phyloP scores from a whole-genome alignment of 2,888 invertebrate species.

The Anorthoa munda region DNA sequence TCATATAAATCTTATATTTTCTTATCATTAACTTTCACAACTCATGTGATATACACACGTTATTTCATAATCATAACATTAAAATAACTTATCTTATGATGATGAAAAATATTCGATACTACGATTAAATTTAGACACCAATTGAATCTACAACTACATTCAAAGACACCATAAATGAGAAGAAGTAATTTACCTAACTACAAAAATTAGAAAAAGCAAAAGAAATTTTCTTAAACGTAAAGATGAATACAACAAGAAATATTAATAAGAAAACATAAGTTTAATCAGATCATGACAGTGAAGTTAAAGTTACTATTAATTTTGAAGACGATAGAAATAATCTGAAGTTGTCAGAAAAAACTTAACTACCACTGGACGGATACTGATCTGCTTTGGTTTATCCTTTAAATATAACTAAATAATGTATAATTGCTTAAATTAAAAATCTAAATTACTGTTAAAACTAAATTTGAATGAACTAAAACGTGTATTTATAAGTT shows the following conservation, averaged over 20 bases:
- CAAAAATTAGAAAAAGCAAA: constrained; percentile 19
- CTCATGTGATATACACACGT: constrained; percentile 51
- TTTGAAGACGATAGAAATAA: constrained; percentile 59
- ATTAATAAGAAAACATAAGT: constrained; percentile 68
- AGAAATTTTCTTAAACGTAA: constrained; percentile 7
- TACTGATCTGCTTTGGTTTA: constrained; percentile 91
- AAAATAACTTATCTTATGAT: constrained; percentile 57
- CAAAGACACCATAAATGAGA: constrained; percentile 10
- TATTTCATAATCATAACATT: constrained; percentile 32
- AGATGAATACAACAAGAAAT: constrained; percentile 35
- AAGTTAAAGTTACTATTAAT: constrained; percentile 60
- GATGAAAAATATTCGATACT: constrained; percentile 65
- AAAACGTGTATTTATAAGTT: constrained; percentile 1
- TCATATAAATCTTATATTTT: constrained; percentile 56
- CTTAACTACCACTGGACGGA: constrained; percentile 90
- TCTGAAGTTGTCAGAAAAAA: constrained; percentile 69
- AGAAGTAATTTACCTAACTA: constrained; percentile 3
- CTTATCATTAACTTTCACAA: constrained; percentile 56
- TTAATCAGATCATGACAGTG: constrained; percentile 74
- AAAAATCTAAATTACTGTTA: constrained; percentile 62
- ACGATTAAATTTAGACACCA: constrained; percentile 54
- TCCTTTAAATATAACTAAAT: constrained; percentile 72
- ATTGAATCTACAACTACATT: constrained; percentile 60
- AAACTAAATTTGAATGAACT: constrained; percentile 38
- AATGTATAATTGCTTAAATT: constrained; percentile 37